phyloP scores from a whole-genome alignment of 2,113 vertebrate genomes.

The Halichoeres trimaculatus region DNA sequence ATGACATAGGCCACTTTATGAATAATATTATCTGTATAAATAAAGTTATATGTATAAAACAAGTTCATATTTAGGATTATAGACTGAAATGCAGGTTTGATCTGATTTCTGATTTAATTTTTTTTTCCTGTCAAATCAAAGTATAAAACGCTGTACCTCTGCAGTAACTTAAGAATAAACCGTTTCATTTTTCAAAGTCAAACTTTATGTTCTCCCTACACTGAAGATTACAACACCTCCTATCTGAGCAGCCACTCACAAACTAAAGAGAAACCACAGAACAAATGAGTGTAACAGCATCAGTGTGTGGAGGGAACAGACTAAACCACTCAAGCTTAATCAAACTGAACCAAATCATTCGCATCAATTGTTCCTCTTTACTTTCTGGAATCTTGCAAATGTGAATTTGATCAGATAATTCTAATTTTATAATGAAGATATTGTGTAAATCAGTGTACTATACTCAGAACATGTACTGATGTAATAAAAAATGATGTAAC shows the following conservation, averaged over 20 bases:
- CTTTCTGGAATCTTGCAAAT: conserved; percentile 68
- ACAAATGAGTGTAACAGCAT: conserved; percentile 8
- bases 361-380: conserved; percentile 2
- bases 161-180: conserved; percentile 42
- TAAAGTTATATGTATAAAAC: conserved; percentile 67
- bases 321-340: conserved; percentile 5
- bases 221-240: conserved; percentile 40
- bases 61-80: conserved; percentile 54
- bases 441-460: conserved; percentile 75
- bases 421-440: conserved; percentile 81
- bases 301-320: conserved; percentile 7
- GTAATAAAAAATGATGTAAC: conserved; percentile 74
- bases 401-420: conserved; percentile 78
- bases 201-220: conserved; percentile 38
- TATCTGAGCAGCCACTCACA: background rate
- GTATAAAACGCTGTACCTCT: conserved; percentile 20
- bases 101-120: too few species aligned
- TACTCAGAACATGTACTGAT: conserved; percentile 67
- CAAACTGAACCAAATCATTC: conserved; percentile 1
- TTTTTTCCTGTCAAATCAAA: conserved; percentile 23
- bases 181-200: conserved; percentile 47
- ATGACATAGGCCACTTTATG: conserved; percentile 51
- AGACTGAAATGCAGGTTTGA: conserved; percentile 19
- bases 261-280: background rate
- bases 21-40: conserved; percentile 62